Conservation (phyloP, 2,797 vertebrate species). For the Phoxinus dragarum region DNA sequence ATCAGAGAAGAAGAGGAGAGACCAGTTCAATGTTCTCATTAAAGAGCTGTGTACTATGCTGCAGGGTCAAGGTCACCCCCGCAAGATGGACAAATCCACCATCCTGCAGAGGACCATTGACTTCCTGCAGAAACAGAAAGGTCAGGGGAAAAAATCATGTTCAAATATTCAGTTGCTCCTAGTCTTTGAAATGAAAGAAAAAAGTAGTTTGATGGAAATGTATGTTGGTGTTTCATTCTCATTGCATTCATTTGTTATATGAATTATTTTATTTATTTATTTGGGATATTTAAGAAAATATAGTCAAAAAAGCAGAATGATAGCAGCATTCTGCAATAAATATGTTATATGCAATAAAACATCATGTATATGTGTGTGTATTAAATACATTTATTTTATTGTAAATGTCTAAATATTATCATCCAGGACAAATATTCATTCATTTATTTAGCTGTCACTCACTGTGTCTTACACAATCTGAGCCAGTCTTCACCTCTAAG, state of each 20-base stretch:
- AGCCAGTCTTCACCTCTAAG: not conserved
- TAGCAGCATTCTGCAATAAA: not conserved
- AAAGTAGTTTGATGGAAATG: not conserved
- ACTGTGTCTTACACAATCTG: not conserved
- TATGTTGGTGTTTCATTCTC: not conserved
- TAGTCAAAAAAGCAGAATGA: not conserved
- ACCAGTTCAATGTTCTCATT: slow-evolving; percentile 86
- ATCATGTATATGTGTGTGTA: not conserved
- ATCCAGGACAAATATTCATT: not conserved
- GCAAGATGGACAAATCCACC: slow-evolving; percentile 88
- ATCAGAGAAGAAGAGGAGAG: slow-evolving; percentile 86
- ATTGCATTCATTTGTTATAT: not conserved
- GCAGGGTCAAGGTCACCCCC: slow-evolving; percentile 86
- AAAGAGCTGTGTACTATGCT: slow-evolving; percentile 87
- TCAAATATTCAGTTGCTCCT: not conserved
- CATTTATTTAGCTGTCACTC: not conserved
- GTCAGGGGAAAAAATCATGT: slow-evolving; percentile 67
- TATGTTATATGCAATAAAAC: not conserved
- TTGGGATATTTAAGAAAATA: not conserved
- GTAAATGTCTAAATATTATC: not conserved
- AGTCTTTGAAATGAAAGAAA: not conserved
- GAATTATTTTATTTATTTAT: not conserved
- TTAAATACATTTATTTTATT: not conserved
- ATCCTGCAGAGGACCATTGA: slow-evolving; percentile 86
- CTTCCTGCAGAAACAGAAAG: slow-evolving; percentile 89